Conservation (phyloP, 2,797 vertebrate species). For the Balearica regulorum region DNA sequence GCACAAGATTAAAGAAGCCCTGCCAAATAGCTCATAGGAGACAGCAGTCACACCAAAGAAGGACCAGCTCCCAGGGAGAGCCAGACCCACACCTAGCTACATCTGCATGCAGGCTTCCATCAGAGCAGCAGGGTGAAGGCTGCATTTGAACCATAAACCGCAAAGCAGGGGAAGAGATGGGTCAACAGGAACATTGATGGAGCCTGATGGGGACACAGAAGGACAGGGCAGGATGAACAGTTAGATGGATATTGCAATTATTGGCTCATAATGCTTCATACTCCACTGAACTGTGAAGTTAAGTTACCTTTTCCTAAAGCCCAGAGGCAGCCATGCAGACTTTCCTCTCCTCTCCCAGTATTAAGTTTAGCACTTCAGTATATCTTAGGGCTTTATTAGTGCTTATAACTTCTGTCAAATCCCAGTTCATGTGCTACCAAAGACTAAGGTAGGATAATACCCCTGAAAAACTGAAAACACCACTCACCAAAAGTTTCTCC, state of each 20-base stretch:
- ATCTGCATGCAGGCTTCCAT: neutral
- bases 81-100: neutral
- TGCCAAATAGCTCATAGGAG: neutral
- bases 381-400: neutral
- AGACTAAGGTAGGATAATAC: neutral
- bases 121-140: neutral
- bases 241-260: neutral
- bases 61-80: neutral
- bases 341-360: neutral
- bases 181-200: neutral
- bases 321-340: neutral
- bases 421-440: neutral
- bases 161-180: neutral
- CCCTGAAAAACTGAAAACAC: neutral
- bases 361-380: neutral
- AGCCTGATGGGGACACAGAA: neutral
- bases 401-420: neutral
- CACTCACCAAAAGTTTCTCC: neutral
- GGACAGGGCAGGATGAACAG: neutral
- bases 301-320: neutral
- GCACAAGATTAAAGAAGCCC: neutral
- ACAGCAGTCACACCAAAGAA: neutral
- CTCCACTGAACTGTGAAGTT: neutral
- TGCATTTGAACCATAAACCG: neutral
- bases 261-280: neutral